Percentiles rank a stretch among this genome's conserved stretches.
Conservation (phyloP, 2,113 vertebrate species). For the Sarotherodon lohbergeri region DNA sequence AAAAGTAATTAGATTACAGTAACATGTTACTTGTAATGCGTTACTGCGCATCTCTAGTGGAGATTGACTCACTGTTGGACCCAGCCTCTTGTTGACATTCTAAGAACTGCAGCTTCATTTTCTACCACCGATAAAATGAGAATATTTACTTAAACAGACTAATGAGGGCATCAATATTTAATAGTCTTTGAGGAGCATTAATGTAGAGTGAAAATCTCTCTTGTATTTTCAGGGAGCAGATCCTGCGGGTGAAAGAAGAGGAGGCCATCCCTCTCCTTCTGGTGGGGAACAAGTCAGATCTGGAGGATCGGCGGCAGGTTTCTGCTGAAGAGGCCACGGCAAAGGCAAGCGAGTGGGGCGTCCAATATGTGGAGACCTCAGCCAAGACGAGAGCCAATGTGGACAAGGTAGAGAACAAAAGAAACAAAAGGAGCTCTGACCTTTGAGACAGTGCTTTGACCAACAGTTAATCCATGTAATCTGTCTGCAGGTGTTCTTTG, state of each 20-base stretch:
- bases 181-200: not conserved
- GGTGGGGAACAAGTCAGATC: conserved; percentile 95
- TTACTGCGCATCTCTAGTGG: not conserved
- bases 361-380: conserved; percentile 97
- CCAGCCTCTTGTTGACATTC: not conserved
- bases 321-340: conserved; percentile 80
- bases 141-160: not conserved
- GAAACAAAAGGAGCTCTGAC: not conserved
- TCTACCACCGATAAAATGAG: not conserved
- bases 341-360: conserved; percentile 85
- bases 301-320: conserved; percentile 91
- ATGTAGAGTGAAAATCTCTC: not conserved
- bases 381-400: conserved; percentile 96
- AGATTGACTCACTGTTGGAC: not conserved
- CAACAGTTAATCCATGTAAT: not conserved
- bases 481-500: conserved; percentile 88
- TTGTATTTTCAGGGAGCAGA: conserved; percentile 83
- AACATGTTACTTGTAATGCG: not conserved
- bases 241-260: conserved; percentile 95
- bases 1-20: not conserved
- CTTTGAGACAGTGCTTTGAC: not conserved
- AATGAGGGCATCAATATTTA: not conserved
- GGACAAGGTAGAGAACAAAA: conserved; percentile 81
- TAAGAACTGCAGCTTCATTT: not conserved
- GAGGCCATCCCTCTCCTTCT: conserved; percentile 89